These are phyloP conservation scores for Sylvilagus floridanus DNA, from an alignment of 2,797 vertebrate species.

Conservation along the genomic window DNA sequence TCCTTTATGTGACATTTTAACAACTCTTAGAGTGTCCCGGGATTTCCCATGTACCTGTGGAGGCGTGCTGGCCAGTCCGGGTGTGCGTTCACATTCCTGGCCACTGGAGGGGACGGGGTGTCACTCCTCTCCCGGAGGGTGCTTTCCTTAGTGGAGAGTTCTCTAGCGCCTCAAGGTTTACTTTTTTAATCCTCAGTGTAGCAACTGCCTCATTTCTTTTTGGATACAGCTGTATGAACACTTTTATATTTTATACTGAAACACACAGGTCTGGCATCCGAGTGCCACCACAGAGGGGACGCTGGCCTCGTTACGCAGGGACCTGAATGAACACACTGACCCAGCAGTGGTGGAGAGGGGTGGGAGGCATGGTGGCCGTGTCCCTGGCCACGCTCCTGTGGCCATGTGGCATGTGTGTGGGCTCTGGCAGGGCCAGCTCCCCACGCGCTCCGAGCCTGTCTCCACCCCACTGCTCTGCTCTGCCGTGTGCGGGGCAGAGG, in stretches of 20 bases:
- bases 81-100: conserved; percentile 62
- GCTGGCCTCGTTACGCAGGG: conserved; percentile 74
- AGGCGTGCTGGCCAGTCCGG: conserved; percentile 83
- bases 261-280: conserved; percentile 83
- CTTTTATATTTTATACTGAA: conserved; percentile 87
- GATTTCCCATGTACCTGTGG: conserved; percentile 85
- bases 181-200: conserved; percentile 79
- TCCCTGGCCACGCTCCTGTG: not conserved
- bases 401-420: conserved; percentile 5
- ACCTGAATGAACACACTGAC: conserved; percentile 35
- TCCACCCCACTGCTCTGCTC: conserved; percentile 76
- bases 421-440: conserved; percentile 65
- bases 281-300: conserved; percentile 81
- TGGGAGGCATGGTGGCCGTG: conserved; percentile 35
- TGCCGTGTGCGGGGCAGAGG: conserved; percentile 63
- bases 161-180: conserved; percentile 75
- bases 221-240: conserved; percentile 78
- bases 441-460: conserved; percentile 63
- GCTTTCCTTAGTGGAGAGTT: conserved; percentile 82
- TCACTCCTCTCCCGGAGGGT: conserved; percentile 77
- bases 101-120: conserved; percentile 77
- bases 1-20: conserved; percentile 95
- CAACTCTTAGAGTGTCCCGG: conserved; percentile 88
- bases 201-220: conserved; percentile 77
- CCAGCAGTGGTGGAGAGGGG: conserved; percentile 58